Percentiles rank a stretch among this genome's conserved stretches.
These are phyloP conservation scores for Zaprionus inermis DNA, from an alignment of 1,140 invertebrate species.

Conservation along the genomic window DNA sequence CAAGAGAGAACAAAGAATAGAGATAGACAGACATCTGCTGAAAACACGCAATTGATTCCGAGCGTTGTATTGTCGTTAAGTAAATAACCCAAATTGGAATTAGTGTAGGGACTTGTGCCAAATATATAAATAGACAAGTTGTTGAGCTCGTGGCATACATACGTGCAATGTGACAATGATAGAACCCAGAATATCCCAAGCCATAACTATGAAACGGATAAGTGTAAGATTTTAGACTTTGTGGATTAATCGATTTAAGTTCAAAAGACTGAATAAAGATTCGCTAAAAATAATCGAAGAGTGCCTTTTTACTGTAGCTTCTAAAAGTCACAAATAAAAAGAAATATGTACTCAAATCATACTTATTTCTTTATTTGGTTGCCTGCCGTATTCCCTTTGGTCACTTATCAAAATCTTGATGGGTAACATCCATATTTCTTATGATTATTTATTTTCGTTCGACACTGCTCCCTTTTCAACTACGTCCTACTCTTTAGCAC, in stretches of 20 bases:
- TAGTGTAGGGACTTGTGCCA: slow-evolving; percentile 67
- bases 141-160: slow-evolving; percentile 37
- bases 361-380: background rate
- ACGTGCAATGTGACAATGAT: background rate
- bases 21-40: slow-evolving; percentile 29
- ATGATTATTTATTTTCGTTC: slow-evolving; percentile 2
- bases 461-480: slow-evolving; percentile 1
- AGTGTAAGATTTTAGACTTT: slow-evolving; percentile 16
- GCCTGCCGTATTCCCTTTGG: background rate
- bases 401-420: slow-evolving; percentile 15
- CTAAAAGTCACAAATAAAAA: too few relatives aligned
- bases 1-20: slow-evolving; percentile 19
- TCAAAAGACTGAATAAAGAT: too few relatives aligned
- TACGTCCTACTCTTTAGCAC: slow-evolving; percentile 23
- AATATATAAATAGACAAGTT: slow-evolving; percentile 71
- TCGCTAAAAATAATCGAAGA: too few relatives aligned
- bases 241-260: background rate
- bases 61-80: slow-evolving; percentile 59
- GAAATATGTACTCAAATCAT: background rate
- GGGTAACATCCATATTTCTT: slow-evolving; percentile 2
- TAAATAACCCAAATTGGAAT: slow-evolving; percentile 70
- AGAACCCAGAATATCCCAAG: background rate
- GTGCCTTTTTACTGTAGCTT: too few relatives aligned
- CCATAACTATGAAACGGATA: background rate
- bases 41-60: slow-evolving; percentile 71